Evolutionary conservation across 2,113 vertebrate genomes (phyloP), one percentile per base, ranked within the genome.

Genomic region (Cacatua alba): DNA sequence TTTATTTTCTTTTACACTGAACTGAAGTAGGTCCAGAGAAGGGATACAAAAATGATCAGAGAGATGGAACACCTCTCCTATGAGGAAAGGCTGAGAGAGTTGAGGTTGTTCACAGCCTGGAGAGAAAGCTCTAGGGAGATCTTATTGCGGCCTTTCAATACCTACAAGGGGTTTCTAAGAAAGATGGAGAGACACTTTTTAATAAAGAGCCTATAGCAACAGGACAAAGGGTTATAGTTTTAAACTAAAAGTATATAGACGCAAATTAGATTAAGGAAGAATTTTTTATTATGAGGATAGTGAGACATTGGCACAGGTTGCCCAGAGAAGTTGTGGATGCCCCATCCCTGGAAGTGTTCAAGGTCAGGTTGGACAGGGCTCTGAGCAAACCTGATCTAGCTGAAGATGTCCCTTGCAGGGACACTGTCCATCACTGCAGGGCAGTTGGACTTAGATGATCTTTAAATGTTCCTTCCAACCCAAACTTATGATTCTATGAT

Each of bases 21-120:
- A 70, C 0, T 31, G 28, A 16, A 88, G 33, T 0, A 0, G 5
- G 8, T 46, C 9, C 29, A 88, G 10, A 93, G 11, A n/a, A 64
- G 6, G 25, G 11, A 11, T 33, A 88, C 39, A 71, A 68, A 71
- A 72, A 75, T 6, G 1, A 57, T 28, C 13, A 83, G n/a, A 76
- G 16, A 9, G 8, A 3, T 72, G 48, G 41, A 57, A 26, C 26
- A 51, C 6, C 44, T 65, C 21, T 55, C 23, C 35, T 86, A 4
- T 6, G 9, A 53, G 2, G n/a, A 59, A 12, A 28, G n/a, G n/a
- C 9, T 65, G 52, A 64, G n/a, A n/a, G 6, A 74, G 8, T 1
- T 79, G 31, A 2, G 12, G 31, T 23, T 79, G 11, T 28, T 91
- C 24, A 85, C 16, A 82, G n/a, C n/a, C 25, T 80, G 12, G 7